phyloP scores from a whole-genome alignment of 2,113 vertebrate species.

The Pyxicephalus adspersus region DNA sequence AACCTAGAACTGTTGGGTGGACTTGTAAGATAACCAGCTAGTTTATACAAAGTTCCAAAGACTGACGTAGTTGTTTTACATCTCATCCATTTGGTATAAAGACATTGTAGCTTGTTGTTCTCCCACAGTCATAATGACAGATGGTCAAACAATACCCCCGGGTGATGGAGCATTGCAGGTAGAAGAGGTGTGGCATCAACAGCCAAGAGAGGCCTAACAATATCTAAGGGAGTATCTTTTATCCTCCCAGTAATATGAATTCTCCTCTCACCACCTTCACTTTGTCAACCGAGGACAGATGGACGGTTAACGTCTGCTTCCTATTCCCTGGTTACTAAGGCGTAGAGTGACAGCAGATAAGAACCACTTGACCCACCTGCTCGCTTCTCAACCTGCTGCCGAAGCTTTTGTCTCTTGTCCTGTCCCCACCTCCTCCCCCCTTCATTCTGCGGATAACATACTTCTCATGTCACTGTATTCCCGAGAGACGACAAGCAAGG shows the following conservation, averaged over 20 bases:
- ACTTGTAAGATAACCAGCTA: too few species aligned
- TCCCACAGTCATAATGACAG: conserved; percentile 6
- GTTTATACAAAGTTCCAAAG: neutral
- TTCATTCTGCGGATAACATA: neutral
- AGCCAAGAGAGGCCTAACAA: neutral
- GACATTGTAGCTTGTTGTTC: neutral
- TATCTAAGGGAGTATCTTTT: neutral
- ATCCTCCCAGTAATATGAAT: neutral
- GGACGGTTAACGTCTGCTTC: conserved; percentile 33
- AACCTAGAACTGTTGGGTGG: too few species aligned
- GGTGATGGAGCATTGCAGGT: conserved; percentile 9
- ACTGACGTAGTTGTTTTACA: conserved; percentile 6
- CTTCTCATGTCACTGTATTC: conserved; percentile 26
- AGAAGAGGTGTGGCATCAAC: conserved; percentile 1
- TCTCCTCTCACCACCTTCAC: conserved; percentile 2
- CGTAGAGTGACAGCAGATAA: conserved; percentile 45
- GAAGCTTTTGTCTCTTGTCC: neutral
- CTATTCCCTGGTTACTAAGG: conserved; percentile 23
- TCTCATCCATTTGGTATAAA: neutral
- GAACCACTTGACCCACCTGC: conserved; percentile 36
- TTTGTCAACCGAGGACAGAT: conserved; percentile 39
- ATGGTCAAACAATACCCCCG: conserved; percentile 22
- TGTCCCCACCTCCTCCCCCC: neutral
- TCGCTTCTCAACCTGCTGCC: conserved; percentile 13
- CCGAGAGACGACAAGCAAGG: conserved; percentile 7